Conservation (phyloP, 1,140 invertebrate genomes). For the Galendromus occidentalis region DNA sequence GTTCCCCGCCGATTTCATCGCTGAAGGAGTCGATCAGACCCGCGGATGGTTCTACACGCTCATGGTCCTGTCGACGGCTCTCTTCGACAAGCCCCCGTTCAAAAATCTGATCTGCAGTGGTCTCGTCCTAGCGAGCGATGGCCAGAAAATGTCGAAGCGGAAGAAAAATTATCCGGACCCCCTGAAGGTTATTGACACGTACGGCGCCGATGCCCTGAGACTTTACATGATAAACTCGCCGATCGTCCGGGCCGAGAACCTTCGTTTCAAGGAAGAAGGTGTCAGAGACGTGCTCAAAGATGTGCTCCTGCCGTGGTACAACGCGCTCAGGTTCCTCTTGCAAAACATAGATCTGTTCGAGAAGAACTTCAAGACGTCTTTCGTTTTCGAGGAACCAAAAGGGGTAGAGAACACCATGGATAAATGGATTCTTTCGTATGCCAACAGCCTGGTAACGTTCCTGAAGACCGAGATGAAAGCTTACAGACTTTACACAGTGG, state of each 20-base stretch:
- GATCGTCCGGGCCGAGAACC: conserved; percentile 85
- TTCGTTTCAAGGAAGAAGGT: conserved; percentile 90
- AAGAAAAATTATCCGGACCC: conserved; percentile 99
- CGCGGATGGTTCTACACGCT: conserved; percentile 98
- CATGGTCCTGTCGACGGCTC: conserved; percentile 76
- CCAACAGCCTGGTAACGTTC: conserved; percentile 72
- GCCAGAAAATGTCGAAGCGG: conserved; percentile 97
- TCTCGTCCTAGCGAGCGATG: conserved; percentile 78
- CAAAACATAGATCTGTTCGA: conserved; percentile 71
- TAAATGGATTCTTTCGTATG: conserved; percentile 88
- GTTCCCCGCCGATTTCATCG: conserved; percentile 99
- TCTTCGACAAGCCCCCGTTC: conserved; percentile 93
- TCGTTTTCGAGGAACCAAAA: conserved; percentile 23
- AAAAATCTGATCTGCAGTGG: conserved; percentile 95
- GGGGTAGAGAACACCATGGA: conserved; percentile 70
- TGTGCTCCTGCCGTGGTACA: conserved; percentile 96
- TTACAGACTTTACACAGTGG: conserved; percentile 85
- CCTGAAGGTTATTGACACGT: conserved; percentile 68
- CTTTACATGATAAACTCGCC: conserved; percentile 96
- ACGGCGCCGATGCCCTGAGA: conserved; percentile 86
- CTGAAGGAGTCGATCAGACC: conserved; percentile 97
- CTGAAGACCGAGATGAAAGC: conserved; percentile 76
- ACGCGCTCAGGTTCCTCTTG: conserved; percentile 85
- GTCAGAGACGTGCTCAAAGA: conserved; percentile 91
- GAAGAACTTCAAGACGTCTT: conserved; percentile 34